Base-by-base conservation (phyloP, 2,888 invertebrate species). In the Lochmaea crataegi region DNA sequence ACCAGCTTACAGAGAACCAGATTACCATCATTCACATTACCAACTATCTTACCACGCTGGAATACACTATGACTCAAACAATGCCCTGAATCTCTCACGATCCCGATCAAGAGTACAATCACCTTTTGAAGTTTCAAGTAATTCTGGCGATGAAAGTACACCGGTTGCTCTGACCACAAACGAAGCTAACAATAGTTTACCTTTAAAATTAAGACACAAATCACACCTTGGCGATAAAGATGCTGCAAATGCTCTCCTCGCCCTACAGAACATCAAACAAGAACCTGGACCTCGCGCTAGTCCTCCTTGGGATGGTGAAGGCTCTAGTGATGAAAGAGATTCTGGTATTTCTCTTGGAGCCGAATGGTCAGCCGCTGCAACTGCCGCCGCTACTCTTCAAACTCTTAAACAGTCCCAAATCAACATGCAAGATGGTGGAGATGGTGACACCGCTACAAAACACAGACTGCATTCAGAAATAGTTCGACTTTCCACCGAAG, bases 201-300 rank as follows among this genome's bases (percentile, higher is more conserved):
- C 97, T 2, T 91, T 96, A 81, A 97, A 97, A 85, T 90, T 97
- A 78, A 92, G 97, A 84, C 96, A 97, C 90, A 97, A 97, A 87
- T 94, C 94, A 51, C 94, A 96, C 84, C 89, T 96, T 75, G 95
- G 95, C 11, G 96, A 96, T 85, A 95, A 95, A 85, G 96, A 96
- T 84, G 95, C 95, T 11, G 94, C 95, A 72, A 91, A 91, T 74
- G 94, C 94, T 14, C 89, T 94, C 72, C 89, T 94, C n/a, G 93
- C 94, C 56, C 90, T 95, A 61, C 95, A 95, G 84, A 94, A 94
- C 83, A 94, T 95, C 84, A 95, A 96, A 85, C 94, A 95, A 84
- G 96, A 96, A 85, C 94, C 95, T 0, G 93, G 92, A 32, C 91
- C 92, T 65, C 89, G 93, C 57, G 94, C 94, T 16, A 94, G 94